Evolutionary conservation across 2,113 vertebrate species (phyloP).

Genomic region (Phrynosoma platyrhinos): DNA sequence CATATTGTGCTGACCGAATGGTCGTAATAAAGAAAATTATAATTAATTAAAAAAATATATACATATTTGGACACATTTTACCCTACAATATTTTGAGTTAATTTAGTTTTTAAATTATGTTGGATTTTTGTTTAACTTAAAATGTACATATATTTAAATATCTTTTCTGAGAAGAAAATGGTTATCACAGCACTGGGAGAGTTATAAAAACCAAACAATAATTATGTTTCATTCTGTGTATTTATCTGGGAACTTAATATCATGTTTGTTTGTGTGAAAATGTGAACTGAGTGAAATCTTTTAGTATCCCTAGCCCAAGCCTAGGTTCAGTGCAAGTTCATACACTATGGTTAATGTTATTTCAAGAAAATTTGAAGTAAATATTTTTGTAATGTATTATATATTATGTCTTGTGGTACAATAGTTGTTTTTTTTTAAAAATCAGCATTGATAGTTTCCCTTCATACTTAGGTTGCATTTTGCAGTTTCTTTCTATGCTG

Average conservation of each 20-base stretch:
- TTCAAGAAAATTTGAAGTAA: constrained; percentile 8
- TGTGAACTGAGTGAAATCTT: background rate
- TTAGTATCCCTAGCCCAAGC: background rate
- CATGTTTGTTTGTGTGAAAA: background rate
- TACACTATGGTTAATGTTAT: background rate
- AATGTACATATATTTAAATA: too few species aligned
- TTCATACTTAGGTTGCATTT: background rate
- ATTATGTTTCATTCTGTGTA: background rate
- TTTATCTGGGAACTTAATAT: background rate
- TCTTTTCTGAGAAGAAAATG: too few species aligned
- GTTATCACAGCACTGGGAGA: background rate
- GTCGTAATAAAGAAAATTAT: too few species aligned
- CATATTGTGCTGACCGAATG: too few species aligned
- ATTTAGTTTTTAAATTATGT: too few species aligned
- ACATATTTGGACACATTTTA: too few species aligned
- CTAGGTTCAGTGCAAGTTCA: background rate
- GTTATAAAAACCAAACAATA: background rate
- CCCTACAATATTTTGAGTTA: too few species aligned
- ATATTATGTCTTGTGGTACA: constrained; percentile 17
- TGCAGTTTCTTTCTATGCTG: constrained; percentile 38
- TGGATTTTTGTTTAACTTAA: too few species aligned
- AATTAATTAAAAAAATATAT: too few species aligned
- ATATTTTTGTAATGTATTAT: background rate
- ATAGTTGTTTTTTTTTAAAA: too few species aligned
- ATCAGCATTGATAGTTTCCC: background rate